Evolutionary conservation across 92 coral and sea anemone genomes (phyloP).

Genomic region (Umimayanthus kanabou): DNA sequence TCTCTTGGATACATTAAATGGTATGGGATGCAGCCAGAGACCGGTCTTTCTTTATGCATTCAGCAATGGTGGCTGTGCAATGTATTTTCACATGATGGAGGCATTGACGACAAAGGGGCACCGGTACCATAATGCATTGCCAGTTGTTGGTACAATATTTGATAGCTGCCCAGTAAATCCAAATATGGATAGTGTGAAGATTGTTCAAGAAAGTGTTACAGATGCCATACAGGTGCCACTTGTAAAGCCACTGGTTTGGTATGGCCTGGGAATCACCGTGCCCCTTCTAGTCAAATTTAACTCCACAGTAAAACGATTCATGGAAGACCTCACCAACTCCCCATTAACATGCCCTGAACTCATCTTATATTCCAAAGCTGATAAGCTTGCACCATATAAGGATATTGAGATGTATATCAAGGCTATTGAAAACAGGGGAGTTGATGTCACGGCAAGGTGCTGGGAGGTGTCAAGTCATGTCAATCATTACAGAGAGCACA

Average conservation of each 20-base stretch:
- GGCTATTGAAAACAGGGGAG: conserved; percentile 67
- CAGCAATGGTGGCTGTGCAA: conserved; percentile 81
- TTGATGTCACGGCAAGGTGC: conserved; percentile 62
- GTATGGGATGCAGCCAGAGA: conserved; percentile 57
- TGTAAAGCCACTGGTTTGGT: conserved; percentile 59
- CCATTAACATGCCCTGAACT: conserved; percentile 69
- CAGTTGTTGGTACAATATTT: conserved; percentile 85
- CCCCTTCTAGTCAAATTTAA: conserved; percentile 68
- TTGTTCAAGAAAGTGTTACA: conserved; percentile 73
- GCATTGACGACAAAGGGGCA: conserved; percentile 55
- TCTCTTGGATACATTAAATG: conserved; percentile 57
- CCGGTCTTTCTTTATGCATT: conserved; percentile 75
- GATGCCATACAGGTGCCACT: conserved; percentile 68
- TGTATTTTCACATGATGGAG: conserved; percentile 72
- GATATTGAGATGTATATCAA: conserved; percentile 68
- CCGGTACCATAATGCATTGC: conserved; percentile 53
- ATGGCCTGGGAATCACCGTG: conserved; percentile 51
- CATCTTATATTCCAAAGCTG: conserved; percentile 79
- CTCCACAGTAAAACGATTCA: conserved; percentile 63
- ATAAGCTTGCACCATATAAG: conserved; percentile 68
- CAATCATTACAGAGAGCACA: conserved; percentile 83
- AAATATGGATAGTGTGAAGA: conserved; percentile 65
- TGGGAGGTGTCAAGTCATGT: conserved; percentile 93
- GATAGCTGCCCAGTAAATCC: conserved; percentile 93
- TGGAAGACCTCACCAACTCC: conserved; percentile 55